Percentiles rank a stretch among this genome's conserved stretches.
Conservation (phyloP, 2,797 vertebrate genomes). For the Acrossocheilus fasciatus region DNA sequence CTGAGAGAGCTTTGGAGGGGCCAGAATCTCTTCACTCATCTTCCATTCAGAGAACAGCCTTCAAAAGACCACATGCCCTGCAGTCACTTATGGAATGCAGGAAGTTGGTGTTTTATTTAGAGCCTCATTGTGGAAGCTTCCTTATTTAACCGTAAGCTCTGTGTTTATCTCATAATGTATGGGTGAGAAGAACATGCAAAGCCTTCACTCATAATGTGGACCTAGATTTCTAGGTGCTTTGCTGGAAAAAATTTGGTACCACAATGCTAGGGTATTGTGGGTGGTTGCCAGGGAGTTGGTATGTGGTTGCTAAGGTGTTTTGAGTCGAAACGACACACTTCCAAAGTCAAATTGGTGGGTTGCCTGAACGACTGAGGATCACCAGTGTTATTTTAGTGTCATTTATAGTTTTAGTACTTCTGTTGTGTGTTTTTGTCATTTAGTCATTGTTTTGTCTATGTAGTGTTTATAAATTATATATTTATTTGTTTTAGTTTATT, state of each 20-base stretch:
- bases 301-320: constrained; percentile 13
- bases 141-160: constrained; percentile 29
- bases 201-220: neutral
- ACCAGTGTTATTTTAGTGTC: neutral
- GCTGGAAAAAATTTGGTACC: neutral
- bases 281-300: constrained; percentile 27
- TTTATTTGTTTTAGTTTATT: neutral
- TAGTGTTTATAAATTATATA: neutral
- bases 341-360: neutral
- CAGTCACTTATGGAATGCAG: constrained; percentile 44
- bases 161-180: constrained; percentile 22
- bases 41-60: constrained; percentile 32
- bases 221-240: neutral
- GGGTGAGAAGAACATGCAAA: constrained; percentile 9
- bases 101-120: constrained; percentile 47
- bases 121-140: constrained; percentile 38
- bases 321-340: neutral
- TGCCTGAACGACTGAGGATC: neutral
- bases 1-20: constrained; percentile 18
- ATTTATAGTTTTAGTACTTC: neutral
- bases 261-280: neutral
- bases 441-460: neutral
- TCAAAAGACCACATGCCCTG: constrained; percentile 30
- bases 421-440: neutral
- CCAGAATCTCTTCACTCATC: constrained; percentile 36